phyloP scores from a whole-genome alignment of 2,113 vertebrate species.

The Poecile atricapillus region DNA sequence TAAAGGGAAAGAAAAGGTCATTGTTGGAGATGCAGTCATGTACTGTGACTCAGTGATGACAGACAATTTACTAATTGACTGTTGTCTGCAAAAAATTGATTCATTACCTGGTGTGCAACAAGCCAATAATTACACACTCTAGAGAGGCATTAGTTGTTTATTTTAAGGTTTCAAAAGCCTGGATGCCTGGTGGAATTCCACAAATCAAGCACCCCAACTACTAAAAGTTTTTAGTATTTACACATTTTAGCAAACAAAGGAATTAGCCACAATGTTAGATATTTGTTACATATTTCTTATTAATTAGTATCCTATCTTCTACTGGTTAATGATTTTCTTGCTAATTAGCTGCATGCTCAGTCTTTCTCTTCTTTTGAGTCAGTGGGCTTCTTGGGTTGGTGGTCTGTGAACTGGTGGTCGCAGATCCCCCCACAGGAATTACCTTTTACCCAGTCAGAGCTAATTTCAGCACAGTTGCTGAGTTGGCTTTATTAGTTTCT shows the following conservation, averaged over 20 bases:
- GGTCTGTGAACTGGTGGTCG: rapidly evolving
- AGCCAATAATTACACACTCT: background rate
- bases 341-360: background rate
- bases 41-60: background rate
- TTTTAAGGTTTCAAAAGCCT: background rate
- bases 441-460: background rate
- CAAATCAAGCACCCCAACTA: background rate
- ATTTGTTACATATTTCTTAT: background rate
- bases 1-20: too few relatives aligned
- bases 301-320: background rate
- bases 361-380: background rate
- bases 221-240: background rate
- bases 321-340: background rate
- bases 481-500: background rate
- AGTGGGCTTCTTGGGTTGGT: background rate
- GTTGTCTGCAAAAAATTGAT: background rate
- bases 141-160: background rate
- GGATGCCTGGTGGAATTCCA: background rate
- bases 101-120: background rate
- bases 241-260: background rate
- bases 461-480: background rate
- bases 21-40: background rate
- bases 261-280: background rate
- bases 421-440: background rate
- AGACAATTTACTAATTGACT: background rate